Evolutionary conservation across 2,888 invertebrate genomes (phyloP), one percentile per base, ranked within the genome.

Genomic region (Epinotia nisella): DNA sequence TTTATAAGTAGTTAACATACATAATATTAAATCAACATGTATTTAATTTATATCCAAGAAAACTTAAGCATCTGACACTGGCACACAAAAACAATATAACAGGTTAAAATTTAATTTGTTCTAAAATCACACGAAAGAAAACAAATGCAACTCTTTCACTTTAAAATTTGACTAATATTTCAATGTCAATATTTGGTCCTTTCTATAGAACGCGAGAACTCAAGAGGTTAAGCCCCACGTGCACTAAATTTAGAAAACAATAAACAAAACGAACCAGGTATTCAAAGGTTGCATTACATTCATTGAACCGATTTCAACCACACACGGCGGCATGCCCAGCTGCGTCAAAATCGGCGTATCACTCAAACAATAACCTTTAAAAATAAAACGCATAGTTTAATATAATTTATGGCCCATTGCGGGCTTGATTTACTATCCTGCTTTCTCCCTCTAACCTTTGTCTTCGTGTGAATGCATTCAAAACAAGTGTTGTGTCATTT

Each of bases 381-480:
- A 78, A 77, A 86, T 85, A 88, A 88, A 78, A 81, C 77, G 79
- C 84, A 88, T 88, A 87, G 90, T 90, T 88, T 87, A 85, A 82
- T 75, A 78, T 83, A 90, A 92, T 91, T 91, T 90, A 91, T 87
- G 87, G 79, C 65, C 78, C 78, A 80, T 83, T 80, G 81, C 79
- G 77, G 77, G 74, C 77, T 79, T 90, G 88, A 89, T 90, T 89
- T 90, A 90, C 84, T 79, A 76, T 74, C 73, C 51, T 70, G 78
- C 82, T 85, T 85, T 86, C 85, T 81, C 80, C 79, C 71, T 71
- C 70, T 55, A 39, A 45, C 68, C 56, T 64, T 49, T 45, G 69
- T 61, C 61, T 75, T 72, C 70, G 75, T 74, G 76, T 75, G 76
- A 74, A 71, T 67, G 71, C 53, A 71, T 74, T 70, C 69, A 71